Evolutionary conservation across 2,888 invertebrate genomes (phyloP).

Genomic region (Meteorus colon): DNA sequence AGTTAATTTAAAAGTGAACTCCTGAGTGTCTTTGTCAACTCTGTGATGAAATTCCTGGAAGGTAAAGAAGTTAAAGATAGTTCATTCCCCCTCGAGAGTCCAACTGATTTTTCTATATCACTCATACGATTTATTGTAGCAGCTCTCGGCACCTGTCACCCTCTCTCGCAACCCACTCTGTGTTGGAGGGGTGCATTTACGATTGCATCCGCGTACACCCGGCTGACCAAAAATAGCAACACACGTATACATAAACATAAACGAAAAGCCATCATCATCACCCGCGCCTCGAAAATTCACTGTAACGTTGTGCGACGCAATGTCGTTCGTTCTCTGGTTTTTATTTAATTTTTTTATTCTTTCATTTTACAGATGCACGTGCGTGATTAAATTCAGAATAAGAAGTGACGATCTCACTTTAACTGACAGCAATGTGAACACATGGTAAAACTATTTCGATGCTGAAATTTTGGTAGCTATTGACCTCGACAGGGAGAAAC

Average conservation of each 20-base stretch:
- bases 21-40: neutral
- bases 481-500: neutral
- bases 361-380: conserved; percentile 30
- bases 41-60: neutral
- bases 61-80: conserved; percentile 31
- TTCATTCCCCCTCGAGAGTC: neutral
- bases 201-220: conserved; percentile 27
- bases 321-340: neutral
- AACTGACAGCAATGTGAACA: neutral
- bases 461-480: neutral
- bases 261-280: conserved; percentile 36
- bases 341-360: conserved; percentile 24
- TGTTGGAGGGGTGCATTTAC: conserved; percentile 29
- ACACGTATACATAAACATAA: neutral
- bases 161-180: conserved; percentile 47
- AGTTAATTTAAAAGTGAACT: neutral
- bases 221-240: conserved; percentile 40
- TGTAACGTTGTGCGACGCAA: conserved; percentile 12
- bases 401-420: neutral
- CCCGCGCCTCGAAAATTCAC: conserved; percentile 22
- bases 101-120: conserved; percentile 42
- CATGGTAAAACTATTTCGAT: neutral
- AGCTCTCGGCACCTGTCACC: conserved; percentile 67
- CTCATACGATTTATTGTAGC: conserved; percentile 62
- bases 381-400: conserved; percentile 26